A percentile compares a stretch with the other conserved stretches of the same genome.
Conservation (phyloP, 2,113 vertebrate genomes). For the Thunnus maccoyii region DNA sequence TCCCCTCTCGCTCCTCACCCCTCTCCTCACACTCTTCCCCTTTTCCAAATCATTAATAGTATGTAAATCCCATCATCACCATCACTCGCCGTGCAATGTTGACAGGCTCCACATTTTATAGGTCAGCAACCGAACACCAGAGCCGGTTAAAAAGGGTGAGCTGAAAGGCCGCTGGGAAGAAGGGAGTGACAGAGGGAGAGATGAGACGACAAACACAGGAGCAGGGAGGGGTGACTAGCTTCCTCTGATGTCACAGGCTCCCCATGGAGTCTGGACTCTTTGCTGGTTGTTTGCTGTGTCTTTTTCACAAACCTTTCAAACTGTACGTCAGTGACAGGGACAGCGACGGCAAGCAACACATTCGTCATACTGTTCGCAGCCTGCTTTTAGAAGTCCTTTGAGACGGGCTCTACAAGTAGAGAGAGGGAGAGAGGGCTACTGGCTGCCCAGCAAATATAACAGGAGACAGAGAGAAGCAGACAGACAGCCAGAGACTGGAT, state of each 20-base stretch:
- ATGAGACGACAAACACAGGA: slow-evolving; percentile 57
- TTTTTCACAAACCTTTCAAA: slow-evolving; percentile 67
- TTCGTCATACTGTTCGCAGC: slow-evolving; percentile 67
- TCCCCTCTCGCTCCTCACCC: neutral
- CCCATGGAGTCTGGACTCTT: slow-evolving; percentile 36
- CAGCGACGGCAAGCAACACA: slow-evolving; percentile 61
- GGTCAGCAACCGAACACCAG: slow-evolving; percentile 70
- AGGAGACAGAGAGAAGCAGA: slow-evolving; percentile 2
- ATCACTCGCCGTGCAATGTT: slow-evolving; percentile 63
- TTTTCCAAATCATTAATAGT: slow-evolving; percentile 68
- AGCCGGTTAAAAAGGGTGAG: slow-evolving; percentile 54
- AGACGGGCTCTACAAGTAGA: slow-evolving; percentile 44
- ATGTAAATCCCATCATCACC: slow-evolving; percentile 73
- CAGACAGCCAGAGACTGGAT: neutral
- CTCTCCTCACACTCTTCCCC: slow-evolving; percentile 28
- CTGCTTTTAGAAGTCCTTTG: slow-evolving; percentile 73
- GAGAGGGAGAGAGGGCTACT: neutral
- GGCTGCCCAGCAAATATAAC: slow-evolving; percentile 33
- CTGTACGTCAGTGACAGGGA: slow-evolving; percentile 48
- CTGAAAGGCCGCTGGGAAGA: slow-evolving; percentile 69
- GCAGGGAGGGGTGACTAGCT: slow-evolving; percentile 46
- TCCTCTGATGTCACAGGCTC: slow-evolving; percentile 64
- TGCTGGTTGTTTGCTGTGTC: slow-evolving; percentile 6
- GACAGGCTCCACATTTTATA: slow-evolving; percentile 75
- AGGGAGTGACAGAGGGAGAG: slow-evolving; percentile 53